Base-by-base conservation (phyloP, 2,888 invertebrate genomes). In the Thecocarcelia acutangulata region DNA sequence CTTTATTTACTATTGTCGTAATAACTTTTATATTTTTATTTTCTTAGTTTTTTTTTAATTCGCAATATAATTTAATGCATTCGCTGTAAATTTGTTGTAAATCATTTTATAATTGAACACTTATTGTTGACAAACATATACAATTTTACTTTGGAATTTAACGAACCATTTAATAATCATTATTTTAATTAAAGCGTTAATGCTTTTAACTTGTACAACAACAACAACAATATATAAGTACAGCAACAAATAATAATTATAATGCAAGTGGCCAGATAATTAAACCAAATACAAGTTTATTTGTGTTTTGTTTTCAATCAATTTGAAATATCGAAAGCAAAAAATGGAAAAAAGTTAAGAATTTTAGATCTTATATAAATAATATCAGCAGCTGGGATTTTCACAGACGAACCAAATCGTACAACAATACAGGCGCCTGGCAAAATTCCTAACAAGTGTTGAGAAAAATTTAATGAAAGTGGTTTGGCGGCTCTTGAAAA, bases 151-250 rank as follows among this genome's bases (percentile, higher is more conserved):
- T 69, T 69, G 68, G 64, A 69, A 73, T 74, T 74, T 77, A 81
- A 81, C 69, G 73, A 77, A 81, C 56, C 77, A 69, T 81, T 81
- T 77, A 81, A 77, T 74, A 74, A 54, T 74, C 50, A 81, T 77
- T 81, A 77, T 64, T 77, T 77, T 77, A 81, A 81, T 81, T 81
- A 64, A 81, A 77, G 77, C 81, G 68, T 73, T 74, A 77, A 81
- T 69, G 77, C 37, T 52, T 69, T 73, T 58, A 66, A 66, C 19
- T 28, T 40, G n/a, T 21, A 48, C 64, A 59, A 50, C 58, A 52
- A 59, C 74, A 12, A 24, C 46, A 59, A 64, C 58, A 54, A 61
- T 33, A 54, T 58, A 40, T 33, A 63, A 21, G 42, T 9, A 58
- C 6, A 24, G 11, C 64, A 75, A 52, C 61, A 61, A 63, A 12